A percentile compares a stretch with the other conserved stretches of the same genome.
Conservation (phyloP, 2,113 vertebrate genomes). For the Spermophilus dauricus region DNA sequence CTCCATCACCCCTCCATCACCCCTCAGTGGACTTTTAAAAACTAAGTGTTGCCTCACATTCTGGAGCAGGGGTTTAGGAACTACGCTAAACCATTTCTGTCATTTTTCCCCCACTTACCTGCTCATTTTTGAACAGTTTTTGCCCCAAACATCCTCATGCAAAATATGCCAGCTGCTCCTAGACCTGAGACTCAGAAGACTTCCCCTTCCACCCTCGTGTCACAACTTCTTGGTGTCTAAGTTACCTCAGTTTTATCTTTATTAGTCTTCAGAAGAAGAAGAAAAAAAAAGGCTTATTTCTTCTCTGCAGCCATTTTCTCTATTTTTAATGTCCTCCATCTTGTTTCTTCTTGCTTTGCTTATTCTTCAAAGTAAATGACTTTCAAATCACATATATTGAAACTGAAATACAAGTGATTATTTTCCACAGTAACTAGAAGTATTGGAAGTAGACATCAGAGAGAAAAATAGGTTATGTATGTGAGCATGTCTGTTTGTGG, state of each 20-base stretch:
- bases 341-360: background rate
- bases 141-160: background rate
- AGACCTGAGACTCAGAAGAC: no score
- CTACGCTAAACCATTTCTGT: background rate
- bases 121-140: background rate
- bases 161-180: accelerated
- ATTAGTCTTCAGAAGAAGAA: background rate
- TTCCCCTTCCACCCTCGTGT: accelerated
- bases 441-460: no score
- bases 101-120: background rate
- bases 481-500: background rate
- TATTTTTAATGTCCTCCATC: background rate
- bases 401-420: background rate
- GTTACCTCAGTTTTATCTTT: background rate
- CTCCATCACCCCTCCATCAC: no score
- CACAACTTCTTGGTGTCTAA: background rate
- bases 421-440: no score
- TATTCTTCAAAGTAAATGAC: background rate
- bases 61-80: background rate
- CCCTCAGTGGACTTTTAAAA: background rate
- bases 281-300: no score
- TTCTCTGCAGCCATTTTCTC: background rate
- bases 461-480: background rate
- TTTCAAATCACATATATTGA: background rate
- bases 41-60: background rate